Conservation (phyloP, 2,888 invertebrate species). For the Tolmerus cingulatus region DNA sequence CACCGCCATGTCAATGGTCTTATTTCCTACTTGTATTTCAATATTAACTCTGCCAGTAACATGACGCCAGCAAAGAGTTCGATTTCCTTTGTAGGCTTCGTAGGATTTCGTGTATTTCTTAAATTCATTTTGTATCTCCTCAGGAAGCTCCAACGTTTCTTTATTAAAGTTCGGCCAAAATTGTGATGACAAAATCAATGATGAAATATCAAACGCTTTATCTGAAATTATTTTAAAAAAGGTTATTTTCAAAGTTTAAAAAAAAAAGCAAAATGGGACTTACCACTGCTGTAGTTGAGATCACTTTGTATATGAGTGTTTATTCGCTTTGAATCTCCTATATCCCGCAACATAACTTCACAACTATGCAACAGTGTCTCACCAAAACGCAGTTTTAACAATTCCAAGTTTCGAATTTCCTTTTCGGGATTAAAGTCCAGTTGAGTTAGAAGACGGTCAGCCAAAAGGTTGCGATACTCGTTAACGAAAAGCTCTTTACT, state of each 20-base stretch:
- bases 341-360: conserved; percentile 98
- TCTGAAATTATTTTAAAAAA: conserved; percentile 47
- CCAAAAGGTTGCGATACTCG: conserved; percentile 93
- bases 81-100: conserved; percentile 89
- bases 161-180: conserved; percentile 99
- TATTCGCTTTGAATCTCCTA: conserved; percentile 93
- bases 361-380: conserved; percentile 96
- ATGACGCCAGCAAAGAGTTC: conserved; percentile 92
- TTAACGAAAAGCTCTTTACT: conserved; percentile 98
- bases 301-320: conserved; percentile 86
- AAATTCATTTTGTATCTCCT: conserved; percentile 79
- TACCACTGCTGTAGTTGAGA: conserved; percentile 61
- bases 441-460: conserved; percentile 85
- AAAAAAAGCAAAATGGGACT: conserved; percentile 32
- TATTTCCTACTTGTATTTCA: conserved; percentile 86
- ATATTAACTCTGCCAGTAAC: conserved; percentile 91
- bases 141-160: conserved; percentile 87
- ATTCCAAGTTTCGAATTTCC: conserved; percentile 90
- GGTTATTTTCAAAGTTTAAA: background rate
- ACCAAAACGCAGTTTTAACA: conserved; percentile 93
- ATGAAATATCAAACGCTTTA: conserved; percentile 73
- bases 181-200: conserved; percentile 95
- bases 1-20: conserved; percentile 81
- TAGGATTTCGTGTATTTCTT: conserved; percentile 88
- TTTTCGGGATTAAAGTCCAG: conserved; percentile 86